phyloP scores from a whole-genome alignment of 2,888 invertebrate species.

The Drosophila neutralis region DNA sequence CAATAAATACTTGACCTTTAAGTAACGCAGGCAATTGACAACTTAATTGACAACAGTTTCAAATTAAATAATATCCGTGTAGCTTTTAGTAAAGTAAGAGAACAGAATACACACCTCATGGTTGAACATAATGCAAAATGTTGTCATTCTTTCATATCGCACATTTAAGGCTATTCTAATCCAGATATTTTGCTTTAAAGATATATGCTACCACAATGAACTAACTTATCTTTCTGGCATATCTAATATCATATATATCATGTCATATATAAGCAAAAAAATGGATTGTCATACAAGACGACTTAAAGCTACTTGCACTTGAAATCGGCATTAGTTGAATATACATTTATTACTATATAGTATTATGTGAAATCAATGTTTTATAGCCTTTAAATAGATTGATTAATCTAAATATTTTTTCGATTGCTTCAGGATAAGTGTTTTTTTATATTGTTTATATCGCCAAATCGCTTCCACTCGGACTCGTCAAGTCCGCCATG shows the following conservation, averaged over 20 bases:
- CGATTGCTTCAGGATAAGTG: not conserved
- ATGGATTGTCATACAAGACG: not conserved
- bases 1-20: constrained; percentile 4
- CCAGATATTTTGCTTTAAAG: not conserved
- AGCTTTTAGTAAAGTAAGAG: not conserved
- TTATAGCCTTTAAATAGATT: not conserved
- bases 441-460: not conserved
- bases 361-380: not conserved
- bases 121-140: not conserved
- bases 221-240: not conserved
- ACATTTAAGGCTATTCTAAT: not conserved
- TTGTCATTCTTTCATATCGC: not conserved
- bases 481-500: not conserved
- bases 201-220: not conserved
- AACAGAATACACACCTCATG: not conserved
- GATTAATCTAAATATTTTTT: not conserved
- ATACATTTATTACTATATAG: not conserved
- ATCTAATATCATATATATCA: not conserved
- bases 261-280: no score
- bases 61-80: not conserved
- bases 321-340: not conserved
- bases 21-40: not conserved
- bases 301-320: not conserved
- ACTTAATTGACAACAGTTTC: not conserved
- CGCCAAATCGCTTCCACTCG: not conserved